Percentiles rank a stretch among this genome's conserved stretches.
Evolutionary conservation across 1,140 invertebrate species (phyloP).

Genomic region (Brachionus paranguensis): DNA sequence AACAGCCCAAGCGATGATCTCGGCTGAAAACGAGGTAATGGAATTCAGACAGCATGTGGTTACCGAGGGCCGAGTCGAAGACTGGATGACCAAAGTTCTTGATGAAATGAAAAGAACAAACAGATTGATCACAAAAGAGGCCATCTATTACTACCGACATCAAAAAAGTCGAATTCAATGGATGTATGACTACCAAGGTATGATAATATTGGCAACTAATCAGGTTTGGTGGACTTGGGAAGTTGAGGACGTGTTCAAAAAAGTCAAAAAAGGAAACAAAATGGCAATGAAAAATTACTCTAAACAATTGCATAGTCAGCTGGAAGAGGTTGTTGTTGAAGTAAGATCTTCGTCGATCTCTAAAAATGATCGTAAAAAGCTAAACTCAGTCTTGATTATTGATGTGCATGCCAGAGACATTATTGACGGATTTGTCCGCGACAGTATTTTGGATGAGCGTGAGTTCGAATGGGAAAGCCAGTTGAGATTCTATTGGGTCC

Average conservation of each 20-base stretch:
- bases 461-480: slow-evolving; percentile 90
- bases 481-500: slow-evolving; percentile 80
- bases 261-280: slow-evolving; percentile 66
- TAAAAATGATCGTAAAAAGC: slow-evolving; percentile 75
- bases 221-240: slow-evolving; percentile 89
- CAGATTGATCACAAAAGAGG: slow-evolving; percentile 76
- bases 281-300: slow-evolving; percentile 82
- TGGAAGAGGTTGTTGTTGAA: slow-evolving; percentile 72
- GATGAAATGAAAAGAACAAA: slow-evolving; percentile 76
- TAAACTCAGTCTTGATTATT: slow-evolving; percentile 76
- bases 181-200: slow-evolving; percentile 80
- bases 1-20: slow-evolving; percentile 71
- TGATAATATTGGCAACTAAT: slow-evolving; percentile 75
- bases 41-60: slow-evolving; percentile 64
- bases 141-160: slow-evolving; percentile 71
- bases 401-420: slow-evolving; percentile 84
- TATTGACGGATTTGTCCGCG: slow-evolving; percentile 74
- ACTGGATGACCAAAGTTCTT: slow-evolving; percentile 79
- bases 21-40: slow-evolving; percentile 77
- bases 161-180: slow-evolving; percentile 63
- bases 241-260: slow-evolving; percentile 76
- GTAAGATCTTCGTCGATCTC: slow-evolving; percentile 63
- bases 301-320: slow-evolving; percentile 68
- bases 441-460: slow-evolving; percentile 69
- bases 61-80: slow-evolving; percentile 69